Conservation (phyloP, 2,888 invertebrate genomes). For the Amiota minor region DNA sequence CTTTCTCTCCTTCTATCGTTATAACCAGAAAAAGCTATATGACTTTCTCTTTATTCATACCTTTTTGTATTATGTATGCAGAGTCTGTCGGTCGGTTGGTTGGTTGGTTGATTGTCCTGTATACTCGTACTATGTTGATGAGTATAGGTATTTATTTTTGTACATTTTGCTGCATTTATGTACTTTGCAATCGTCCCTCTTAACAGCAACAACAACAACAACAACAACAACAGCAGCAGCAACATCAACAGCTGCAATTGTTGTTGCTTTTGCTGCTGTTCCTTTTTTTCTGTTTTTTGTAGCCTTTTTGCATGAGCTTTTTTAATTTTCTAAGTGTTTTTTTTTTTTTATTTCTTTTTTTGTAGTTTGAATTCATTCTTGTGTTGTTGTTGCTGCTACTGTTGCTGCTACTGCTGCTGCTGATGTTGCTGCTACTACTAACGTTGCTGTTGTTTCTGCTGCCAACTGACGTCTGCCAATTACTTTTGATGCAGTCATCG, state of each 20-base stretch:
- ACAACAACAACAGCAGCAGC: neutral
- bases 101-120: neutral
- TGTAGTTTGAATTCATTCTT: neutral
- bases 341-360: neutral
- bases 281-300: neutral
- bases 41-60: too few relatives aligned
- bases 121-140: neutral
- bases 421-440: neutral
- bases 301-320: neutral
- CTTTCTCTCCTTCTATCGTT: constrained; percentile 31
- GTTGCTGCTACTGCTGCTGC: neutral
- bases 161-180: constrained; percentile 58
- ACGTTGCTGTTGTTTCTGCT: neutral
- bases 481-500: neutral
- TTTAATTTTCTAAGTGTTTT: constrained; percentile 18
- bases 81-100: neutral
- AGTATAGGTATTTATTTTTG: constrained; percentile 49
- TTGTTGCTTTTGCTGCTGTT: neutral
- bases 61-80: neutral
- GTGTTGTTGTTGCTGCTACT: neutral
- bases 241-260: neutral
- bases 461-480: neutral
- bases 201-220: neutral
- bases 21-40: too few relatives aligned
- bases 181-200: constrained; percentile 29